Percentiles rank a stretch among this genome's conserved stretches.
Conservation (phyloP, 2,888 invertebrate species). For the Hermaeophaga mercurialis region DNA sequence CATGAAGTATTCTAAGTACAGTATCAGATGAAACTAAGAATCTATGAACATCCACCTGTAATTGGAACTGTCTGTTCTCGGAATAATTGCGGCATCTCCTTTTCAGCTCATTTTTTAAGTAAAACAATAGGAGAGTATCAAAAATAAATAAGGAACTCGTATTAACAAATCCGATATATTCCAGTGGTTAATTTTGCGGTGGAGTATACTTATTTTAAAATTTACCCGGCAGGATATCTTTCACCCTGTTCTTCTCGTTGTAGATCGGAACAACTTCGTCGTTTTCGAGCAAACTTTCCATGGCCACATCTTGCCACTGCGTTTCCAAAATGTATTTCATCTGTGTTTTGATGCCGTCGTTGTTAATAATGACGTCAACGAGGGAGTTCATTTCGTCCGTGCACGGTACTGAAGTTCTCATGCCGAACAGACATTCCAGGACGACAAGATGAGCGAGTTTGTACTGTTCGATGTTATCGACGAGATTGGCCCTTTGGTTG, state of each 20-base stretch:
- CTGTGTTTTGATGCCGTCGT: constrained; percentile 47
- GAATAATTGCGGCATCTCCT: too few relatives aligned
- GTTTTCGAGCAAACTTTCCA: constrained; percentile 44
- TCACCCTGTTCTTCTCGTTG: constrained; percentile 54
- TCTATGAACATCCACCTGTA: too few relatives aligned
- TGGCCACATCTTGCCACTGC: constrained; percentile 56
- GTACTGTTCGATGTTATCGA: constrained; percentile 58
- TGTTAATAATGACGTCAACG: constrained; percentile 45
- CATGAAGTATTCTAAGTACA: too few relatives aligned
- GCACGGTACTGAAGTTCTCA: constrained; percentile 53
- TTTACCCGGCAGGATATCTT: constrained; percentile 53
- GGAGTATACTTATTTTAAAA: too few relatives aligned
- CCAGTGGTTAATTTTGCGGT: too few relatives aligned
- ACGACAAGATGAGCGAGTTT: constrained; percentile 58
- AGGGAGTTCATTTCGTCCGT: constrained; percentile 46
- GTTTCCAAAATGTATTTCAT: constrained; percentile 52
- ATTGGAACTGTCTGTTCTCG: too few relatives aligned
- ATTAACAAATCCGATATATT: too few relatives aligned
- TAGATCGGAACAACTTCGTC: constrained; percentile 30
- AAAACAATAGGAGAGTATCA: too few relatives aligned
- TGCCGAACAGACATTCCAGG: constrained; percentile 54
- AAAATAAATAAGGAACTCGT: too few relatives aligned
- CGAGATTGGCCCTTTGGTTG: constrained; percentile 54
- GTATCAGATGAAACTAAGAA: too few relatives aligned
- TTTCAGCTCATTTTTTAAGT: too few relatives aligned